Conservation (phyloP, 2,113 vertebrate genomes). For the Trachemys scripta region DNA sequence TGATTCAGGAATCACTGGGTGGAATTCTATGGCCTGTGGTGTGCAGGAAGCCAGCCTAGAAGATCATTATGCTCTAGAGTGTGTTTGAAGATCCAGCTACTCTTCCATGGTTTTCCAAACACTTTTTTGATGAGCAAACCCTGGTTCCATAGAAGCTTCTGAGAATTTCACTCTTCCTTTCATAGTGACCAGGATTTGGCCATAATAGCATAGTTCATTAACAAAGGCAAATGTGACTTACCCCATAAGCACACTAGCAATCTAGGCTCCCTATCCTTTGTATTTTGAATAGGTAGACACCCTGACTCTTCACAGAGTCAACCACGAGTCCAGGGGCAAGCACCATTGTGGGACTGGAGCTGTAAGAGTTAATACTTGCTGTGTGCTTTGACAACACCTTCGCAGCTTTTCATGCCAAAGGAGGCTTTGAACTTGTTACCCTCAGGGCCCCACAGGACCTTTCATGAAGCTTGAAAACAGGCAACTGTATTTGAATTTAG, state of each 20-base stretch:
- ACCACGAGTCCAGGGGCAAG: background rate
- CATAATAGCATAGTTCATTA: background rate
- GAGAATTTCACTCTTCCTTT: background rate
- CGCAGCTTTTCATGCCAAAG: background rate
- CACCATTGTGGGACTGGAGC: background rate
- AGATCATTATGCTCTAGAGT: conserved; percentile 41
- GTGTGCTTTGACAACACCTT: background rate
- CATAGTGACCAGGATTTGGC: background rate
- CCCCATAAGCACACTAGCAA: background rate
- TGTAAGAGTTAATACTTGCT: background rate
- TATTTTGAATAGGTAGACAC: background rate
- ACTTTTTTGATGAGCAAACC: background rate
- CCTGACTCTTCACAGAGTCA: background rate
- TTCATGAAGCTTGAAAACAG: background rate
- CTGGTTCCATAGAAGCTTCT: accelerated
- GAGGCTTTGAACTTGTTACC: background rate
- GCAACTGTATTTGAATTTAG: background rate
- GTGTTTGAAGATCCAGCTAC: conserved; percentile 56
- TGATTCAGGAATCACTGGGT: background rate
- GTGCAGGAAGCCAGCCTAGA: background rate
- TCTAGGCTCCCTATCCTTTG: background rate
- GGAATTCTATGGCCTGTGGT: background rate
- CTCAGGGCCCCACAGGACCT: background rate
- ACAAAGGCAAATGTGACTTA: background rate
- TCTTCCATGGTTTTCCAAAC: background rate